Percentiles rank a stretch among this genome's conserved stretches.
phyloP scores from a whole-genome alignment of 2,888 invertebrate genomes.

The Clistopyga incitator region DNA sequence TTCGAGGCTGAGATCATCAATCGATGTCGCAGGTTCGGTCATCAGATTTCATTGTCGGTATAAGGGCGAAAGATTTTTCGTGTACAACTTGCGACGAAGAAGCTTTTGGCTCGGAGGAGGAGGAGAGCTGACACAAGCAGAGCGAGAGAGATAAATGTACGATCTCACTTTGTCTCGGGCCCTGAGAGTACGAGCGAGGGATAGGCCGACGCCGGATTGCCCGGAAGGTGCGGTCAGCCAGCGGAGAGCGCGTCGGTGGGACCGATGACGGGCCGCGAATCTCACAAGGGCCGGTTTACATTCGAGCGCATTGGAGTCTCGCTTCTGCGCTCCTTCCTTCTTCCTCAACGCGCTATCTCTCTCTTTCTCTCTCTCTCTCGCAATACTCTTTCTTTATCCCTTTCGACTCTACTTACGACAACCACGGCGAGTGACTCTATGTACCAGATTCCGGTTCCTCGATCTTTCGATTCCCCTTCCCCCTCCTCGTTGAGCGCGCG shows the following conservation, averaged over 20 bases:
- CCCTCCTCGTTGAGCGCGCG: slow-evolving; percentile 64
- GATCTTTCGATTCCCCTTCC: slow-evolving; percentile 76
- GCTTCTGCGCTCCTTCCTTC: slow-evolving; percentile 56
- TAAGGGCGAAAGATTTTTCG: background rate
- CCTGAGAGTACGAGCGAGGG: slow-evolving; percentile 36
- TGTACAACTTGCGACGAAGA: background rate
- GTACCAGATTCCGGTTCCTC: slow-evolving; percentile 42
- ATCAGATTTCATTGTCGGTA: background rate
- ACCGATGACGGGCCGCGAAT: slow-evolving; percentile 82
- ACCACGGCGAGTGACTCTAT: slow-evolving; percentile 31
- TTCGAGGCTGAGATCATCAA: background rate
- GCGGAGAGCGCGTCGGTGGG: slow-evolving; percentile 81
- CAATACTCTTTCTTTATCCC: slow-evolving; percentile 38
- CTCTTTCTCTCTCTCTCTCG: no score
- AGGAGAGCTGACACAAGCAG: slow-evolving; percentile 6
- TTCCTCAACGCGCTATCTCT: no score
- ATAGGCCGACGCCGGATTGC: slow-evolving; percentile 71
- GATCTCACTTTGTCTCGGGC: slow-evolving; percentile 20
- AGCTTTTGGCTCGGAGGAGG: slow-evolving; percentile 7
- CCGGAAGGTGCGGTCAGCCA: slow-evolving; percentile 84
- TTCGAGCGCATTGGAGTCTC: slow-evolving; percentile 76
- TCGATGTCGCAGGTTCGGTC: no score
- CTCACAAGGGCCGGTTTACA: slow-evolving; percentile 84
- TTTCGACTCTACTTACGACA: slow-evolving; percentile 53
- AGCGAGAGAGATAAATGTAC: background rate